phyloP scores from a whole-genome alignment of 2,113 vertebrate species.

The Chaetodon auriga region DNA sequence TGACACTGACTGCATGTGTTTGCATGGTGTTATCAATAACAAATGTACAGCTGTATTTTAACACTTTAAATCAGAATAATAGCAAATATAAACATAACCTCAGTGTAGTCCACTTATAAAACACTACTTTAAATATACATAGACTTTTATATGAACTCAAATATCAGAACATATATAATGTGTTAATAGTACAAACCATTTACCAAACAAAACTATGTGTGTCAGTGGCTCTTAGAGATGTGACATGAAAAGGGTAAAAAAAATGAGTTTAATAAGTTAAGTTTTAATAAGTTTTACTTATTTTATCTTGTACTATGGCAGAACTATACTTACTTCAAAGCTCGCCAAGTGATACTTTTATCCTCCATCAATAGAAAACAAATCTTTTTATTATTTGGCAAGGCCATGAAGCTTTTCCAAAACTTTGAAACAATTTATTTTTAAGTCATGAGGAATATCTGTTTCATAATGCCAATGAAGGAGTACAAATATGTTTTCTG shows the following conservation, averaged over 20 bases:
- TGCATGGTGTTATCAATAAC: too few species aligned
- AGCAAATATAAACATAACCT: too few species aligned
- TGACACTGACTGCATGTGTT: neutral
- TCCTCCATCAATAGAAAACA: slow-evolving; percentile 19
- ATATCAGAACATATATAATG: neutral
- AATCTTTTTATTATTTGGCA: slow-evolving; percentile 23
- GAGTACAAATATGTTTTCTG: neutral
- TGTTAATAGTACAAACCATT: neutral
- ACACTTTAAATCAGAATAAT: too few species aligned
- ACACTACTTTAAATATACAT: neutral
- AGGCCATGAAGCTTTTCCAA: neutral
- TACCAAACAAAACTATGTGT: neutral
- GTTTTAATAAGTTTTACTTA: neutral
- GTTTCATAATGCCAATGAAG: neutral
- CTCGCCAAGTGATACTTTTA: neutral
- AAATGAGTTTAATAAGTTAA: too few species aligned
- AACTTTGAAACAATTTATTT: neutral
- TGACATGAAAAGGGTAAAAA: neutral
- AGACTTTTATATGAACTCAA: neutral
- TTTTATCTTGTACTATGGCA: neutral
- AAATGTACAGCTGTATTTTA: too few species aligned
- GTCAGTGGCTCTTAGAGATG: neutral
- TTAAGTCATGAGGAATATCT: neutral
- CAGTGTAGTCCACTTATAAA: neutral
- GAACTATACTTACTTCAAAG: slow-evolving; percentile 8